Evolutionary conservation across 2,113 vertebrate genomes (phyloP).

Genomic region (Pomatostomus ruficeps): DNA sequence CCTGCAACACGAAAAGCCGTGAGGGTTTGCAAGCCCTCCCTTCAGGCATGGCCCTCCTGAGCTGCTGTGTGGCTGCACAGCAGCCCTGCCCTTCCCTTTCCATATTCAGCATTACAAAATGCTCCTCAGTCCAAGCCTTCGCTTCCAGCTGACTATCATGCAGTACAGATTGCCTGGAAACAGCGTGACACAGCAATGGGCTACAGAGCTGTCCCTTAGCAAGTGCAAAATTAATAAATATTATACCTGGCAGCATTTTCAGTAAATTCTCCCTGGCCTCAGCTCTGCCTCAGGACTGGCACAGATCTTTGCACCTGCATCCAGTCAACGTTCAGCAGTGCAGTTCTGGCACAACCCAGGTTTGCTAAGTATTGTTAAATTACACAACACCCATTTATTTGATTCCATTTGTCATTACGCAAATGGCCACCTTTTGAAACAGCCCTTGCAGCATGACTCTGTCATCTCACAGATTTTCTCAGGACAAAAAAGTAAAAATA

Average conservation of each 20-base stretch:
- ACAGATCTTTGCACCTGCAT: slow-evolving; percentile 1
- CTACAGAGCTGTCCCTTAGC: background rate
- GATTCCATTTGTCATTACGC: background rate
- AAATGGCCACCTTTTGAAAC: background rate
- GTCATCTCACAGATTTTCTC: background rate
- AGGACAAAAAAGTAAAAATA: background rate
- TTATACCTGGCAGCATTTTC: background rate
- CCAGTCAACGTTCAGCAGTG: background rate
- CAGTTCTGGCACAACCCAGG: background rate
- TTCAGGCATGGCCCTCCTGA: background rate
- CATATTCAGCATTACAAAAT: background rate
- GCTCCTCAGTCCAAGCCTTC: background rate
- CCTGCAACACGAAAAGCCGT: background rate
- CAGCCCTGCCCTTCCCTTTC: background rate
- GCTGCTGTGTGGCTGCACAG: background rate
- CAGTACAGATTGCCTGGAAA: background rate
- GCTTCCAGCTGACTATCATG: background rate
- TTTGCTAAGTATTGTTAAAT: background rate
- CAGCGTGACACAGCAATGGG: background rate
- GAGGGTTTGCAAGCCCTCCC: background rate
- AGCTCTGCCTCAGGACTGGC: background rate
- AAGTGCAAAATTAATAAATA: slow-evolving; percentile 5
- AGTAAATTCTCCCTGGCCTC: background rate
- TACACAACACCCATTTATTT: background rate
- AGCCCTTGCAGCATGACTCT: background rate